A percentile compares a stretch with the other conserved stretches of the same genome.
Conservation (phyloP, 64 coral and sea anemone species). For the Pocillopora damicornis region DNA sequence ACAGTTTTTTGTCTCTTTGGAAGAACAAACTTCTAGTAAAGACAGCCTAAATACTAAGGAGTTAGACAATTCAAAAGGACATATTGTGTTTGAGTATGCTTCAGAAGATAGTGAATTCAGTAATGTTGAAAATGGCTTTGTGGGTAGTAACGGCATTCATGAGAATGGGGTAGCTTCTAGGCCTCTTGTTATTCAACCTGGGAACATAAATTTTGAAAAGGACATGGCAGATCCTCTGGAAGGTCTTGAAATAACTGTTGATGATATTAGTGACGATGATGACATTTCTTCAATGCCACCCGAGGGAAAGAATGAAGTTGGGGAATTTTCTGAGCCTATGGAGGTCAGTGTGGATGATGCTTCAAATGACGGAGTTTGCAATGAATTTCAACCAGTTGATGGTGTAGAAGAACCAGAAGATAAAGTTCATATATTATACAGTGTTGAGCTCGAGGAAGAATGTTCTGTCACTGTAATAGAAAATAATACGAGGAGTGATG, state of each 20-base stretch:
- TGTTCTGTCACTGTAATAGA: slow-evolving; percentile 1
- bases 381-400: not conserved
- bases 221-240: slow-evolving; percentile 17
- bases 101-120: not conserved
- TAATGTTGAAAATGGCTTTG: not conserved
- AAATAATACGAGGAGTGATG: not conserved
- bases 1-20: not conserved
- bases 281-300: not conserved
- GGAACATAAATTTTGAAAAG: not conserved
- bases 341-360: not conserved
- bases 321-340: not conserved
- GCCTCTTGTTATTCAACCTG: not conserved
- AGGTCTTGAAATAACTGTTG: slow-evolving; percentile 7
- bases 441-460: slow-evolving; percentile 23
- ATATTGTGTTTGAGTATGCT: not conserved
- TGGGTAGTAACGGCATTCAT: not conserved
- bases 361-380: not conserved
- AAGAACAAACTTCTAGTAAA: not conserved
- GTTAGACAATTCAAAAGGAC: too few species aligned
- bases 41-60: not conserved
- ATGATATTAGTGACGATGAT: not conserved
- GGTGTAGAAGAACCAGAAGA: not conserved
- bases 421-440: not conserved
- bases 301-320: not conserved
- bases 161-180: not conserved